phyloP scores from a whole-genome alignment of 2,888 invertebrate genomes.

The Parascotia fuliginaria region DNA sequence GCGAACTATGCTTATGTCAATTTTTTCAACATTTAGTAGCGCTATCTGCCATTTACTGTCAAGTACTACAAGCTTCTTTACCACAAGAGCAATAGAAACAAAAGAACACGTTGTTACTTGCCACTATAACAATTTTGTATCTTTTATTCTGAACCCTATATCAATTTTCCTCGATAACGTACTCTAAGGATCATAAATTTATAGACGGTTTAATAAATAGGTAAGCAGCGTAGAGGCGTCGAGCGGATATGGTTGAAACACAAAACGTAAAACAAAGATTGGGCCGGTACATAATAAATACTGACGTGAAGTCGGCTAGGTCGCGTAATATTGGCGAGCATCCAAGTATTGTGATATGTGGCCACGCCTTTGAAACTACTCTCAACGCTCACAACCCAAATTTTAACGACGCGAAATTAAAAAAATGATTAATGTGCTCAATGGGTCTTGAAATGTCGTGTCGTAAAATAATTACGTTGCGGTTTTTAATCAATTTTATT shows the following conservation, averaged over 20 bases:
- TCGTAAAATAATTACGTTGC: too few species aligned
- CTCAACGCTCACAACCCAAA: slow-evolving; percentile 31
- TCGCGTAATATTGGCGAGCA: slow-evolving; percentile 35
- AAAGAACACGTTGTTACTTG: too few species aligned
- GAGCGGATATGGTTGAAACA: slow-evolving; percentile 31
- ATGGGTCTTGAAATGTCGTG: too few species aligned
- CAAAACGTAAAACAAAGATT: slow-evolving; percentile 46
- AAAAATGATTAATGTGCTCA: background rate
- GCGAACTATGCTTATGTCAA: too few species aligned
- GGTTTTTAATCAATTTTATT: too few species aligned
- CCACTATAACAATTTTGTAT: background rate
- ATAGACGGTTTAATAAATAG: slow-evolving; percentile 42
- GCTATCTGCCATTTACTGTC: too few species aligned
- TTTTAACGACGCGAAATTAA: slow-evolving; percentile 15
- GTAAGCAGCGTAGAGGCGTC: slow-evolving; percentile 33
- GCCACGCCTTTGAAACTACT: slow-evolving; percentile 24
- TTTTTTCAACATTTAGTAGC: too few species aligned
- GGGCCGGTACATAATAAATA: slow-evolving; percentile 45
- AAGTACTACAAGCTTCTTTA: too few species aligned
- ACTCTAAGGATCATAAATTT: slow-evolving; percentile 39
- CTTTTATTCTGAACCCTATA: slow-evolving; percentile 1
- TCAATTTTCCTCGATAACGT: slow-evolving; percentile 1
- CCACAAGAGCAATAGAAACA: too few species aligned
- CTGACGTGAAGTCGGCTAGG: slow-evolving; percentile 35
- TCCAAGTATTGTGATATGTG: slow-evolving; percentile 47